Conservation (phyloP, 2,797 vertebrate species). For the Ataeniobius toweri region DNA sequence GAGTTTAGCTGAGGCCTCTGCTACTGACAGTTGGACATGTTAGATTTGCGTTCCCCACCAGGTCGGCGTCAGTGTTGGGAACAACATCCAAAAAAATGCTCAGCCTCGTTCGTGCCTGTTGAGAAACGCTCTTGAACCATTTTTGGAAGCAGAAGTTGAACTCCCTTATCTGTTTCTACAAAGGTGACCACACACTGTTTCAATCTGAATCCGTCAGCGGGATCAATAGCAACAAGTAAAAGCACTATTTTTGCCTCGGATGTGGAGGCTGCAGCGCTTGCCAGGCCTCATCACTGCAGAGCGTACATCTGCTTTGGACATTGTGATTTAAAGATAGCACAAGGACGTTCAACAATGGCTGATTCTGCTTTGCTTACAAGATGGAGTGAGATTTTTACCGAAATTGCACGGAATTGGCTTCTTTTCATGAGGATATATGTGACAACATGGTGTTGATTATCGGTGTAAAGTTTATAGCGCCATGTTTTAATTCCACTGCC, state of each 20-base stretch:
- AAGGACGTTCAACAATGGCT: conserved; percentile 21
- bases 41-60: conserved; percentile 4
- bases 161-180: not conserved
- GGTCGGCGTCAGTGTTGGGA: not conserved
- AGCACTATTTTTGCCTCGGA: conserved; percentile 1
- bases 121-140: conserved; percentile 11
- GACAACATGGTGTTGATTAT: conserved; percentile 15
- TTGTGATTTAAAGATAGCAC: conserved; percentile 31
- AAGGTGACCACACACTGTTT: conserved; percentile 25
- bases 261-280: conserved; percentile 14
- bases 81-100: not conserved
- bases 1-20: conserved; percentile 26
- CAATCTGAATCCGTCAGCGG: conserved; percentile 18
- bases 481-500: conserved; percentile 27
- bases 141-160: conserved; percentile 11
- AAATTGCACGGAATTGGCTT: conserved; percentile 35
- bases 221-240: conserved; percentile 20
- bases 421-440: conserved; percentile 13
- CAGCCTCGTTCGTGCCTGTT: conserved; percentile 25
- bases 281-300: conserved; percentile 10
- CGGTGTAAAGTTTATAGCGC: conserved; percentile 16
- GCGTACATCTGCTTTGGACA: conserved; percentile 27
- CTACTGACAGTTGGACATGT: conserved; percentile 39
- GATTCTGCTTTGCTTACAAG: conserved; percentile 7
- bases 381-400: conserved; percentile 31